phyloP scores from a whole-genome alignment of 2,888 invertebrate genomes.

The Diplolepis rosae region DNA sequence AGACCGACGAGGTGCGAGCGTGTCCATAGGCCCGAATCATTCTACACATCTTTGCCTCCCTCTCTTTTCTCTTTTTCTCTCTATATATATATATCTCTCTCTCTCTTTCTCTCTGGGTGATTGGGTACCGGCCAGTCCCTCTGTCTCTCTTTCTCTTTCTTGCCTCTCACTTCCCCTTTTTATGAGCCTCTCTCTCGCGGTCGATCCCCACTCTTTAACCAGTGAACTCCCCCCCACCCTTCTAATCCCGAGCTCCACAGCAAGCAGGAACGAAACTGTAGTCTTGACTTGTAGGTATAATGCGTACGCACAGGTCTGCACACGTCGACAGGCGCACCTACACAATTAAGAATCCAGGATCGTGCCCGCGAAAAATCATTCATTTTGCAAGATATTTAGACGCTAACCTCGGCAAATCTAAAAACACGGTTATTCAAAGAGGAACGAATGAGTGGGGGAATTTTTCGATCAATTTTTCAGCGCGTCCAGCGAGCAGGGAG shows the following conservation, averaged over 20 bases:
- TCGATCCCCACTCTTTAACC: slow-evolving; percentile 14
- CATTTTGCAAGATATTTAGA: slow-evolving; percentile 27
- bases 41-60: slow-evolving; percentile 42
- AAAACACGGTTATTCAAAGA: neutral
- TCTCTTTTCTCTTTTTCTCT: slow-evolving; percentile 34
- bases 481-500: neutral
- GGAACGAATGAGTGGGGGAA: neutral
- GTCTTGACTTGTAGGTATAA: slow-evolving; percentile 28
- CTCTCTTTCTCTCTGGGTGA: slow-evolving; percentile 32
- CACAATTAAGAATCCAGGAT: slow-evolving; percentile 28
- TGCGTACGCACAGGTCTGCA: slow-evolving; percentile 33
- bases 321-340: slow-evolving; percentile 44
- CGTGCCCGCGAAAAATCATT: slow-evolving; percentile 21
- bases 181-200: slow-evolving; percentile 26
- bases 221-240: slow-evolving; percentile 28
- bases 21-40: slow-evolving; percentile 64
- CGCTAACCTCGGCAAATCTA: neutral
- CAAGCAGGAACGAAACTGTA: slow-evolving; percentile 21
- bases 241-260: no score
- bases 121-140: slow-evolving; percentile 27
- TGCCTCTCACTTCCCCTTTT: slow-evolving; percentile 35
- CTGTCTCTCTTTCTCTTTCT: slow-evolving; percentile 33
- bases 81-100: slow-evolving; percentile 27
- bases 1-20: slow-evolving; percentile 66
- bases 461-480: neutral